Evolutionary conservation across 1,140 invertebrate genomes (phyloP).

Genomic region (Magallana ariakensis): DNA sequence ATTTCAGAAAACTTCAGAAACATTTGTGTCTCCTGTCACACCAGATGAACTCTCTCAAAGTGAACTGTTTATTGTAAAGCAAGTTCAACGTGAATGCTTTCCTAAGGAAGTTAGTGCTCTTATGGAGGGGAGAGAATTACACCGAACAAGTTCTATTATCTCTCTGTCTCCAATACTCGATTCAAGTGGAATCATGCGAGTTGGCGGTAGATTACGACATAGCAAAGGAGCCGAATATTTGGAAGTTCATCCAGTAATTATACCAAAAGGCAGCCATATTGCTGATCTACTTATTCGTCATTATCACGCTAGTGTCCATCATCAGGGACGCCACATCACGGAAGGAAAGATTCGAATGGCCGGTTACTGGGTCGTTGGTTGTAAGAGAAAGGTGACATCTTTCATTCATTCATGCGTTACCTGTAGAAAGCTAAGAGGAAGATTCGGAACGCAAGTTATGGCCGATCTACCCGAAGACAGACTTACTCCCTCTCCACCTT

Average conservation of each 20-base stretch:
- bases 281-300: slow-evolving; percentile 52
- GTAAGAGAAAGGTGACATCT: slow-evolving; percentile 39
- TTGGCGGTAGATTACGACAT: slow-evolving; percentile 45
- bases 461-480: slow-evolving; percentile 47
- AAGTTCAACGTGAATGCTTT: too few species aligned
- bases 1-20: too few species aligned
- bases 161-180: too few species aligned
- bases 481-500: slow-evolving; percentile 30
- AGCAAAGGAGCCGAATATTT: not conserved
- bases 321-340: slow-evolving; percentile 52
- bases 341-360: slow-evolving; percentile 39
- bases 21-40: too few species aligned
- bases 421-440: not conserved
- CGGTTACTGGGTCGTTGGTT: slow-evolving; percentile 60
- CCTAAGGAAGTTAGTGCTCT: slow-evolving; percentile 32
- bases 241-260: slow-evolving; percentile 54
- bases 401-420: slow-evolving; percentile 41
- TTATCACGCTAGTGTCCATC: slow-evolving; percentile 52
- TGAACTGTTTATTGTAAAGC: too few species aligned
- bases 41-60: too few species aligned
- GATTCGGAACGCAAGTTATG: slow-evolving; percentile 10
- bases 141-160: too few species aligned
- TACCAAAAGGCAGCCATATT: slow-evolving; percentile 52
- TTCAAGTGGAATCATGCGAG: too few species aligned
- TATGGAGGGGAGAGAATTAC: too few species aligned